Evolutionary conservation across 2,113 vertebrate species (phyloP), one percentile per base, ranked within the genome.

Genomic region (Ammodytes dubius): DNA sequence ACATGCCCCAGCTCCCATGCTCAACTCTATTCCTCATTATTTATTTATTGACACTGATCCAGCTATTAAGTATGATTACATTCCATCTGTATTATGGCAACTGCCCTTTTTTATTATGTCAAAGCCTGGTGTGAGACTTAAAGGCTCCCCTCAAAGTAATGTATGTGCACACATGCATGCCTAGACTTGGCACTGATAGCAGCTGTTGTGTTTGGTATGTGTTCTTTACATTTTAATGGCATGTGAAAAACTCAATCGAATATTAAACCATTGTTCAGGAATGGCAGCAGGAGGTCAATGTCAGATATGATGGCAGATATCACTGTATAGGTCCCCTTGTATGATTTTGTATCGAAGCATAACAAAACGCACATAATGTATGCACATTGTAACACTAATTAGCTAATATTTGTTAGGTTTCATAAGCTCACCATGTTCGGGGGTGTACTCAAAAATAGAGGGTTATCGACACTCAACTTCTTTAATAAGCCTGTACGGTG

Each of bases 41-140:
- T 81, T 81, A 94, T 92, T 87, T 89, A 92, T 84, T 83, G 75
- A 88, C 84, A 86, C 60, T 79, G 85, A 87, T 88, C 78, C 84
- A 85, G 61, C 82, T 67, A 73, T 87, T 43, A 37, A n/a, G 27
- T 19, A 35, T 84, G 78, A 89, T 83, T 88, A 88, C 88, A 89
- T 90, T 91, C 86, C 90, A 80, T 76, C 79, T 69, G 46, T 82
- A 82, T 86, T 86, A 60, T 79, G 70, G 66, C 75, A 87, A 81
- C 73, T 54, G 49, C 19, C 37, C 40, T 57, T 87, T 79, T 74
- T 40, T 69, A 59, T 70, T 57, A 42, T 10, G 50, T 77, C 59
- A 83, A 78, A 76, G n/a, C 61, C 43, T 61, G 69, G 80, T 63
- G 80, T 74, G 77, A 75, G 88, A 74, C 86, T 68, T n/a, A 9